Conservation (phyloP, 2,888 invertebrate genomes). For the Danaus chrysippus region DNA sequence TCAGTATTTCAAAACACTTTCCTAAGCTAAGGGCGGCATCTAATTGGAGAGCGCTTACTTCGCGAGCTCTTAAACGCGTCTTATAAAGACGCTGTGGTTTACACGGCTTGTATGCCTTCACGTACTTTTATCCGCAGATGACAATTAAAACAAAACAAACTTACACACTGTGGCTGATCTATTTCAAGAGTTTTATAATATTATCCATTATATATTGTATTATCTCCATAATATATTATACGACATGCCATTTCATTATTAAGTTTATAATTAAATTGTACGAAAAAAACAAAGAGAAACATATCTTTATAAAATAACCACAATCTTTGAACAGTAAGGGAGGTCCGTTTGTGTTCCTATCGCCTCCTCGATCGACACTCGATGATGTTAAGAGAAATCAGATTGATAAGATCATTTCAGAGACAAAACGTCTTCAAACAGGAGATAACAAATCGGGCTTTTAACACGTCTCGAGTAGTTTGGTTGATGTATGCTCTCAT, state of each 20-base stretch:
- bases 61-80: slow-evolving; percentile 49
- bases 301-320: too few relatives aligned
- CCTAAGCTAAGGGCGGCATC: slow-evolving; percentile 43
- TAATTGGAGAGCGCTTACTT: slow-evolving; percentile 70
- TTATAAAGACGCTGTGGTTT: slow-evolving; percentile 44
- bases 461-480: slow-evolving; percentile 41
- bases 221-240: too few relatives aligned
- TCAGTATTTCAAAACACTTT: slow-evolving; percentile 44
- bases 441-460: slow-evolving; percentile 54
- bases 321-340: too few relatives aligned
- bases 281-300: too few relatives aligned
- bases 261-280: too few relatives aligned
- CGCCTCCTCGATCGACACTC: too few relatives aligned
- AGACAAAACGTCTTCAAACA: slow-evolving; percentile 36
- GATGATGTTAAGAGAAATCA: slow-evolving; percentile 2
- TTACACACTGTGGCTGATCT: neutral
- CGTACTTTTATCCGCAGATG: slow-evolving; percentile 14
- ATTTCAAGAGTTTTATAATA: too few relatives aligned
- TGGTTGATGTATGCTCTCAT: slow-evolving; percentile 41
- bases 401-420: slow-evolving; percentile 32
- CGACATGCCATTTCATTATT: too few relatives aligned
- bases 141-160: slow-evolving; percentile 1
- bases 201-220: too few relatives aligned
- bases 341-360: too few relatives aligned
- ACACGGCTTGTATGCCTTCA: slow-evolving; percentile 18